Evolutionary conservation across 2,113 vertebrate genomes (phyloP).

Genomic region (Synodontis membranacea): DNA sequence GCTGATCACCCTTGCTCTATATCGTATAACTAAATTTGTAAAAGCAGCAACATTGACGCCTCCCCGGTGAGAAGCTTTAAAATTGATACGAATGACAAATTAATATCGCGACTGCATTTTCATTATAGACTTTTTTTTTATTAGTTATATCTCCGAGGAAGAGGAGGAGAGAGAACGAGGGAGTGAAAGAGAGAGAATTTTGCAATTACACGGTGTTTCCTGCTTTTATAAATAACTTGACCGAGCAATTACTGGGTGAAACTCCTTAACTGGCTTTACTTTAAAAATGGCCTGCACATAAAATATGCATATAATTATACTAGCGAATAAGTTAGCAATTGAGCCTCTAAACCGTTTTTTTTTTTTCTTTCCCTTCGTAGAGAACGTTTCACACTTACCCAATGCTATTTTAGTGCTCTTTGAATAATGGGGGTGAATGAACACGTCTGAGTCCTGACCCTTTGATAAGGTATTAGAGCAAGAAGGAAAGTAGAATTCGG

Average conservation of each 20-base stretch:
- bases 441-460: slow-evolving; percentile 64
- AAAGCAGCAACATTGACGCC: background rate
- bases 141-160: background rate
- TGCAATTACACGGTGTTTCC: slow-evolving; percentile 9
- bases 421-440: slow-evolving; percentile 63
- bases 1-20: background rate
- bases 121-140: background rate
- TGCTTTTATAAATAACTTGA: slow-evolving; percentile 49
- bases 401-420: slow-evolving; percentile 68
- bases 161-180: background rate
- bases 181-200: background rate
- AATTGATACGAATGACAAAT: too few species aligned
- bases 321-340: slow-evolving; percentile 68
- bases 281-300: slow-evolving; percentile 67
- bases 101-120: background rate
- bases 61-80: background rate
- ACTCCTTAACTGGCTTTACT: slow-evolving; percentile 41
- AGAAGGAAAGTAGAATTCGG: slow-evolving; percentile 67
- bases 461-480: slow-evolving; percentile 70
- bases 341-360: slow-evolving; percentile 63
- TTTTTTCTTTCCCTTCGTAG: slow-evolving; percentile 32
- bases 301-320: slow-evolving; percentile 72
- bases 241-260: slow-evolving; percentile 51
- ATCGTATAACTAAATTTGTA: background rate
- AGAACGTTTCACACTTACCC: slow-evolving; percentile 65